Evolutionary conservation across 2,113 vertebrate genomes (phyloP).

Genomic region (Silurus asotus): DNA sequence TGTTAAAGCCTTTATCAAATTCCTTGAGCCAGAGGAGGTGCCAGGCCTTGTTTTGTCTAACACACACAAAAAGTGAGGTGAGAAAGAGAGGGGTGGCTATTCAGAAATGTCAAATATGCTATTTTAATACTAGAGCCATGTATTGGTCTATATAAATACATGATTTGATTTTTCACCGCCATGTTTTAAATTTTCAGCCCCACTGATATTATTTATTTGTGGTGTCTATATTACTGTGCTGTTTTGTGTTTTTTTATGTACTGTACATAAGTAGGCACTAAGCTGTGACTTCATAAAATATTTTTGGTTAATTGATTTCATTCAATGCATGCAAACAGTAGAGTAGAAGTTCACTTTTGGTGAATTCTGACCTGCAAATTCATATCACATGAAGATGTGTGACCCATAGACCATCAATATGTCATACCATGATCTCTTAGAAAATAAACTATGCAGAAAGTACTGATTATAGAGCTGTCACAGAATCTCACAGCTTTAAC

Average conservation of each 20-base stretch:
- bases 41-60: not conserved
- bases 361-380: no score
- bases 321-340: no score
- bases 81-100: not conserved
- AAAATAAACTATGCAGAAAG: no score
- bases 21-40: slow-evolving; percentile 10
- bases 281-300: no score
- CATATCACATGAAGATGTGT: no score
- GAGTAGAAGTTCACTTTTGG: no score
- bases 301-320: no score
- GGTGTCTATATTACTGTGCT: not conserved
- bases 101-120: not conserved
- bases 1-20: slow-evolving; percentile 23
- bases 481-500: no score
- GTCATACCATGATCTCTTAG: no score
- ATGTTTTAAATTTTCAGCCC: not conserved
- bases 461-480: no score
- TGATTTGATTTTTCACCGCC: not conserved
- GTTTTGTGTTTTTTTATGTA: not conserved
- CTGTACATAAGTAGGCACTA: not conserved
- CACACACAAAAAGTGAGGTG: not conserved
- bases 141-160: not conserved
- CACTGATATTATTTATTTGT: not conserved
- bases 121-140: not conserved
- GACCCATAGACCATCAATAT: no score